Evolutionary conservation across 2,888 invertebrate species (phyloP), one percentile per base, ranked within the genome.

Genomic region (Torymus aiolomorphi): DNA sequence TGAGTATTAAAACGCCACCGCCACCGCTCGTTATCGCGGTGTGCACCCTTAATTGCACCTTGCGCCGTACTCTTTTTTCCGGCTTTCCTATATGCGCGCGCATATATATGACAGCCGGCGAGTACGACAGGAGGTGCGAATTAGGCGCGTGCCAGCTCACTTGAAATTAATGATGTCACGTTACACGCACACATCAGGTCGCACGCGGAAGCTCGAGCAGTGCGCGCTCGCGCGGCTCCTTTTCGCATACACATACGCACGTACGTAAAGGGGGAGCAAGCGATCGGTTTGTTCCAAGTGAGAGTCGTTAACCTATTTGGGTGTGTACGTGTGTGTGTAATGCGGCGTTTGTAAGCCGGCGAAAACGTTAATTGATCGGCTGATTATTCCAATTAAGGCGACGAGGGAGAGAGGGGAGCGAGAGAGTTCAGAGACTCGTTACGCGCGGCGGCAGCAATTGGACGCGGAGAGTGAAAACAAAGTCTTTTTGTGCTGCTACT

Each of bases 111-210:
- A 42, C 42, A 42, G 42, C 42, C 42, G 42, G 42, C 42, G 42
- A 42, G 8, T 42, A 8, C 42, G 42, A 42, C 42, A 42, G 42
- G 42, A 42, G 42, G 57, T 69, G 69, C 51, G 16, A 16, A 52
- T 31, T 52, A 62, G 54, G 73, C 31, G 73, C 31, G 62, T 18
- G 59, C 49, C 49, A 42, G 59, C 70, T 57, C 52, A 56, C 14
- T 56, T 62, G 63, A 73, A 73, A 63, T 73, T 73, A 73, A 73
- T 63, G 73, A 73, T 59, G 70, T 70, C 70, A 73, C 62, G 42
- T 69, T 69, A 67, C 18, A 61, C 70, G 8, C 42, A 20, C 20
- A n/a, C n/a, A n/a, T n/a, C n/a, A n/a, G n/a, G n/a, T n/a, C n/a
- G n/a, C 18, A 61, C 70, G 31, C 31, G 70, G 70, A 70, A 73